Evolutionary conservation across 1,140 invertebrate genomes (phyloP), one percentile per base, ranked within the genome.

Genomic region (Sminthurides bifidus): DNA sequence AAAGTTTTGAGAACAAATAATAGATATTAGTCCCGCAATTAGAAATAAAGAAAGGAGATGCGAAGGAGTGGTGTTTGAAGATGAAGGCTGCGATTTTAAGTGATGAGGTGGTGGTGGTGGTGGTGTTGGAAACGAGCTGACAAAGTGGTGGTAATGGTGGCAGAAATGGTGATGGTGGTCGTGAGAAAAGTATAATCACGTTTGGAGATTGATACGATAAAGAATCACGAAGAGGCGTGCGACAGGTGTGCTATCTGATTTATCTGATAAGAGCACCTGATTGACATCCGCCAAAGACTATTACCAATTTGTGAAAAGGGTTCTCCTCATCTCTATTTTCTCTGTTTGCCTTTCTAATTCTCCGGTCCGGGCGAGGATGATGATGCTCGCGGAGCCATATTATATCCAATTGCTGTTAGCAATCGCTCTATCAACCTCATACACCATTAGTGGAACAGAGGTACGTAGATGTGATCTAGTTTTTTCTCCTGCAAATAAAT

Each of bases 221-320:
- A 41, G 49, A 29, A 55, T 58, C 60, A 58, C 59, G 59, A 55
- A 58, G 30, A 52, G 53, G 53, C 60, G 60, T 62, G 60, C 56
- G 60, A 62, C 60, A 62, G 60, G 60, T 62, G 60, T 54, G 60
- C 58, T 58, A 62, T 45, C 56, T 58, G 51, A 48, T 61, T 57
- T 24, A 61, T 61, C 59, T 49, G 59, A 61, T 61, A 61, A 57
- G 50, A 57, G 29, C 5, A 0, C 37, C 43, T 62, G 60, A 62
- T 62, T 62, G 60, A 58, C 60, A 62, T 59, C 60, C 60, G 60
- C 60, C 60, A 58, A 62, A 62, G 60, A 58, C 48, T 43, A 48
- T 48, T 48, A 26, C 24, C 10, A 43, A 10, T 43, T 43, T 43
- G n/a, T 43, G n/a, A 10, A 17, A 15, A 43, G 8, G 10, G 10